Evolutionary conservation across 2,888 invertebrate species (phyloP).

Genomic region (Latheticus oryzae): DNA sequence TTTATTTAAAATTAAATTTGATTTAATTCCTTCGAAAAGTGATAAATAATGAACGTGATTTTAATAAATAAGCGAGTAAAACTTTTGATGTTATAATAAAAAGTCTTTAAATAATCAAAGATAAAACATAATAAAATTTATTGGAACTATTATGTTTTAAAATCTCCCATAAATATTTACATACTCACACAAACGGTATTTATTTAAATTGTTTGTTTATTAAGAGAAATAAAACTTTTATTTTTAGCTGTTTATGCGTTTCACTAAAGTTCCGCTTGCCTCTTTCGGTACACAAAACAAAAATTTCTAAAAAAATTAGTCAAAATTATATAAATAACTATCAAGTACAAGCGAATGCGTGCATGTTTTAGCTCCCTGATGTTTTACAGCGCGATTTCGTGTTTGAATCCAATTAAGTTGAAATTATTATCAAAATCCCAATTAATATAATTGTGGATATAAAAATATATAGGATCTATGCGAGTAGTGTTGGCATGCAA

Average conservation of each 20-base stretch:
- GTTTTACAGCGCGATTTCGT: no score
- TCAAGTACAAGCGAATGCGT: no score
- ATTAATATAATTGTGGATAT: constrained; percentile 22
- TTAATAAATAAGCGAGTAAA: constrained; percentile 51
- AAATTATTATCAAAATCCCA: constrained; percentile 2
- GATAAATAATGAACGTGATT: constrained; percentile 36
- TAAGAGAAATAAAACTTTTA: constrained; percentile 54
- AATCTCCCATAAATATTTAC: constrained; percentile 55
- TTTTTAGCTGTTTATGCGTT: constrained; percentile 41
- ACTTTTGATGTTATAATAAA: constrained; percentile 55
- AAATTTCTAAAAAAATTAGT: no score
- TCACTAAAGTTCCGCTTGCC: constrained; percentile 23
- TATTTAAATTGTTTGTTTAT: constrained; percentile 56
- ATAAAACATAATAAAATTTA: constrained; percentile 56
- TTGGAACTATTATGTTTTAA: constrained; percentile 55
- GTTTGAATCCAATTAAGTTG: constrained; percentile 1
- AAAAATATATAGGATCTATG: constrained; percentile 12
- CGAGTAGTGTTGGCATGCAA: constrained; percentile 12
- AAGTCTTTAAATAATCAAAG: constrained; percentile 55
- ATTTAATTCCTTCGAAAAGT: constrained; percentile 13
- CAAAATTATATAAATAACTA: no score
- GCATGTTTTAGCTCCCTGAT: no score
- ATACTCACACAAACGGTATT: constrained; percentile 52
- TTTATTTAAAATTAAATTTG: constrained; percentile 29
- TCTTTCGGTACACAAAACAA: no score